Conservation (phyloP, 2,888 invertebrate species). For the Oligia strigilis region DNA sequence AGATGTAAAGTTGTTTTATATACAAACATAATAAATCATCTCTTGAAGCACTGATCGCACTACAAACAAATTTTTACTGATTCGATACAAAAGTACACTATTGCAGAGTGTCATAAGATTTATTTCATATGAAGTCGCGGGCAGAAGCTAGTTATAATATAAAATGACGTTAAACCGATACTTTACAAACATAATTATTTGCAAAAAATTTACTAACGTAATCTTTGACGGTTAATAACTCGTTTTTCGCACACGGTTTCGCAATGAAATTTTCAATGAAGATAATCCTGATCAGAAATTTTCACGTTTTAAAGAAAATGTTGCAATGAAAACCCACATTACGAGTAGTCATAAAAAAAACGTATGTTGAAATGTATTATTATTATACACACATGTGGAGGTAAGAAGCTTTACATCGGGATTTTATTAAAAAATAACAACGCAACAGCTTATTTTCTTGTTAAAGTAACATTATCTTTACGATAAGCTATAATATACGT, state of each 20-base stretch:
- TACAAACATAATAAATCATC: too few relatives aligned
- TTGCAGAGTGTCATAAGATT: neutral
- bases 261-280: neutral
- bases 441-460: slow-evolving; percentile 46
- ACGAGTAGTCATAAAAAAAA: neutral
- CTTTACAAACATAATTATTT: neutral
- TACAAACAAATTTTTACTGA: neutral
- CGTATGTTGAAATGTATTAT: neutral
- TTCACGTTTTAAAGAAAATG: neutral
- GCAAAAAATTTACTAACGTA: neutral
- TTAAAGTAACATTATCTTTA: slow-evolving; percentile 45
- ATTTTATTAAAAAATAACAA: slow-evolving; percentile 51
- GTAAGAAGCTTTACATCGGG: neutral
- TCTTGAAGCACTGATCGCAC: too few relatives aligned
- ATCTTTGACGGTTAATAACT: neutral
- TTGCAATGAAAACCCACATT: neutral
- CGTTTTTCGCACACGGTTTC: neutral
- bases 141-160: too few relatives aligned
- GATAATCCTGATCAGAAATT: neutral
- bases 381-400: neutral
- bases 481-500: slow-evolving; percentile 29
- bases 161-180: neutral
- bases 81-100: neutral
- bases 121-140: too few relatives aligned
- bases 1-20: too few relatives aligned